A percentile compares a stretch with the other conserved stretches of the same genome.
Evolutionary conservation across 2,888 invertebrate genomes (phyloP).

Genomic region (Ophraella communa): DNA sequence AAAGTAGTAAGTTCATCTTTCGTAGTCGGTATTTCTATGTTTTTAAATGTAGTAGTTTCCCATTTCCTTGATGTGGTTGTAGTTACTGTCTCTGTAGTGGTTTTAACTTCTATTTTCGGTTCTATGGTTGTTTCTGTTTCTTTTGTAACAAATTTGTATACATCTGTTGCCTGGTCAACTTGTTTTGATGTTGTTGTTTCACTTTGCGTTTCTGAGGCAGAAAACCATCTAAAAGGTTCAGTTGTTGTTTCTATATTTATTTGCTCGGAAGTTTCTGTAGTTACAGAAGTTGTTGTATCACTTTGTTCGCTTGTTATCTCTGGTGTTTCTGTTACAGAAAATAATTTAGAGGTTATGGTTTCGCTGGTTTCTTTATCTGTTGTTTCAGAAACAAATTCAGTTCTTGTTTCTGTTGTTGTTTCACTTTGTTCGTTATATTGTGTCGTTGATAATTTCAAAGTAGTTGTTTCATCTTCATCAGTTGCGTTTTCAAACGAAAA

Average conservation of each 20-base stretch:
- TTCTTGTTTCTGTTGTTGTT: slow-evolving; percentile 16
- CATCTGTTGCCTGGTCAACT: background rate
- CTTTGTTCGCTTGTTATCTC: slow-evolving; percentile 30
- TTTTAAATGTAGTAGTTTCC: slow-evolving; percentile 6
- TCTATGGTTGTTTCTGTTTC: slow-evolving; percentile 35
- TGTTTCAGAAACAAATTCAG: slow-evolving; percentile 23
- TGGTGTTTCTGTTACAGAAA: background rate
- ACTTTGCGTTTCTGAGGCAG: background rate
- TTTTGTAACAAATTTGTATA: background rate
- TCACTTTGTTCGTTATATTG: background rate
- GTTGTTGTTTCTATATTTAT: slow-evolving; percentile 9
- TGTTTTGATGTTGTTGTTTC: no score
- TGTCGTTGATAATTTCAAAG: no score
- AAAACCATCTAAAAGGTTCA: background rate
- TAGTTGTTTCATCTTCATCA: slow-evolving; percentile 8
- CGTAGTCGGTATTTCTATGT: background rate
- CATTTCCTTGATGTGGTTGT: background rate
- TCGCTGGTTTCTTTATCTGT: slow-evolving; percentile 8
- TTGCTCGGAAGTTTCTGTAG: no score
- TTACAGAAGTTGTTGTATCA: slow-evolving; percentile 5
- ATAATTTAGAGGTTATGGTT: slow-evolving; percentile 17
- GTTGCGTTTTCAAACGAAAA: slow-evolving; percentile 31
- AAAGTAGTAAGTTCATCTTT: slow-evolving; percentile 20
- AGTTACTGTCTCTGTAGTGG: slow-evolving; percentile 16
- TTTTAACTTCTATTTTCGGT: slow-evolving; percentile 11